phyloP scores from a whole-genome alignment of 2,113 vertebrate species.

The Ptyas mucosa region DNA sequence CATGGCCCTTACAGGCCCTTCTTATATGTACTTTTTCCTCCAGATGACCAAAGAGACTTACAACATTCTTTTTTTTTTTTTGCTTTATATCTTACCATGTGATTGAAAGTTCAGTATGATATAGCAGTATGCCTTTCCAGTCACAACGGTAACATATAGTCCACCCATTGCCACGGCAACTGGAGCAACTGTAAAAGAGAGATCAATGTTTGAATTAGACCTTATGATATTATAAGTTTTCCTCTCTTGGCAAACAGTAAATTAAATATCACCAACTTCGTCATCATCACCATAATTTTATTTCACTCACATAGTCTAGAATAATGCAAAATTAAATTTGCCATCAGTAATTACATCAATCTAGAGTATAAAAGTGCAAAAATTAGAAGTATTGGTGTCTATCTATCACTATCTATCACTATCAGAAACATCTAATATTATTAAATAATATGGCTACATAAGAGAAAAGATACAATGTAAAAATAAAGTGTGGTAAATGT shows the following conservation, averaged over 20 bases:
- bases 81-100: constrained; percentile 3
- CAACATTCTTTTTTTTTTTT: background rate
- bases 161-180: background rate
- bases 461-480: background rate
- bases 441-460: background rate
- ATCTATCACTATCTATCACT: background rate
- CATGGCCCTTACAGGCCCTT: background rate
- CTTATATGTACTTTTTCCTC: background rate
- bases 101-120: background rate
- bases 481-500: background rate
- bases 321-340: background rate
- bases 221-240: background rate
- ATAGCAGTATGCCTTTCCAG: background rate
- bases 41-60: background rate
- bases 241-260: background rate
- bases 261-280: background rate
- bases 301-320: background rate
- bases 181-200: background rate
- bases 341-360: background rate
- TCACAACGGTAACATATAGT: background rate
- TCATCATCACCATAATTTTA: background rate
- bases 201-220: background rate
- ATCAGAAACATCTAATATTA: background rate
- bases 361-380: background rate
- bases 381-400: background rate